Evolutionary conservation across 2,113 vertebrate genomes (phyloP).

Genomic region (Crotalus viridis): DNA sequence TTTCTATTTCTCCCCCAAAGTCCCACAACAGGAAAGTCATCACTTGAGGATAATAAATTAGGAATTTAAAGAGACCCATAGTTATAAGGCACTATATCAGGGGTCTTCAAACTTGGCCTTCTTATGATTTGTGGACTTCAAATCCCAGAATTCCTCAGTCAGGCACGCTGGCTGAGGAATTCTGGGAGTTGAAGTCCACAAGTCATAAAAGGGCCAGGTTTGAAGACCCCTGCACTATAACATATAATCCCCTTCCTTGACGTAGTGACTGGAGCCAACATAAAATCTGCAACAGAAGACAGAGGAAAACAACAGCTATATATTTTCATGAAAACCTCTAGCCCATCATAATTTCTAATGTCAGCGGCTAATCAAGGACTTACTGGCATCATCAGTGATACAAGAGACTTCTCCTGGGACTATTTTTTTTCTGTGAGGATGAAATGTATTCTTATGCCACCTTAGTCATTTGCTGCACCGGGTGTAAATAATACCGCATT

Average conservation of each 20-base stretch:
- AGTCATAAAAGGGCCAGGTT: too few species aligned
- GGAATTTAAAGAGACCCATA: constrained; percentile 48
- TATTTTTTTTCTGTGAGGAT: constrained; percentile 66
- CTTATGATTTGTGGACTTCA: too few species aligned
- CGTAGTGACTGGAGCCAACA: constrained; percentile 60
- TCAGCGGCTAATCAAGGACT: constrained; percentile 73
- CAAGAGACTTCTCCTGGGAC: constrained; percentile 62
- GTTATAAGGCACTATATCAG: constrained; percentile 26
- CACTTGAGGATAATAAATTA: constrained; percentile 29
- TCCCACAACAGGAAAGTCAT: neutral
- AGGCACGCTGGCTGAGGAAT: too few species aligned
- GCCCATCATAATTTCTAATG: constrained; percentile 72
- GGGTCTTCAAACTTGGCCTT: neutral
- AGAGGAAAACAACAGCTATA: constrained; percentile 50
- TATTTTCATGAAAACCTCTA: constrained; percentile 75
- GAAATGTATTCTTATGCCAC: constrained; percentile 57
- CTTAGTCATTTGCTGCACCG: constrained; percentile 29
- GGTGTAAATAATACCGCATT: constrained; percentile 51
- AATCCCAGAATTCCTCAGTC: too few species aligned
- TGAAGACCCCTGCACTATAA: too few species aligned
- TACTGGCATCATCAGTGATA: constrained; percentile 73
- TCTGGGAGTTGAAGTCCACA: too few species aligned
- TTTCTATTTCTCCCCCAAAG: neutral
- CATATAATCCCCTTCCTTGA: constrained; percentile 50
- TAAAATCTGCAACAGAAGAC: constrained; percentile 50